Base-by-base conservation (phyloP, 2,888 invertebrate genomes). In the Sarcophaga variegata region DNA sequence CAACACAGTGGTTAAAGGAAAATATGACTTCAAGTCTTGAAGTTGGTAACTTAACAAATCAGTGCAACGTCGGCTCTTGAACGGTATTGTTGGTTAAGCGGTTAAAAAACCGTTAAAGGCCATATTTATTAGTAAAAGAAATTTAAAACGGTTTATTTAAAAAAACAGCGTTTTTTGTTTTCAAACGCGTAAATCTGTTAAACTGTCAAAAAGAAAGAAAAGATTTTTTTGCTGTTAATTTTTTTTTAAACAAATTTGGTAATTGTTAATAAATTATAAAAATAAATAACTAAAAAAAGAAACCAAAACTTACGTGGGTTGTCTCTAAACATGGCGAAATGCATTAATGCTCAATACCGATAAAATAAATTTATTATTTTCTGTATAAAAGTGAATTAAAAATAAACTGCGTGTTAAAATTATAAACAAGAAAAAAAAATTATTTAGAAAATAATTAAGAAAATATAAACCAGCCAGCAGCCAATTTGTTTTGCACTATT, bases 11-110 rank as follows among this genome's bases (percentile, higher is more conserved):
- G 78, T 67, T 77, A n/a, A 62, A 78, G 78, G 54, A 54, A 27
- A 27, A 45, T 62, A 79, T 86, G 85, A 82, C 89, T 89, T 86
- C 81, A 86, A 88, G 87, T 85, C 88, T 88, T 81, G 83, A 76
- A 83, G 90, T 91, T 91, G 91, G 90, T 88, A 89, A 89, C 89
- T 89, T 89, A 88, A 89, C 89, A 90, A 92, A 90, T 93, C 92
- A 93, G 93, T 93, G 92, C 92, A 93, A 91, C 92, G 92, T 91
- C 92, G 91, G 91, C 93, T 93, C 91, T 93, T 91, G 93, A 92
- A 92, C 91, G 91, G 92, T 92, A 92, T 92, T 91, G 93, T 92
- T 92, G 92, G 90, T 88, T 90, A 89, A 89, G 88, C 92, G 91
- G 90, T 78, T 78, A 11, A 67, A 74, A 20, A 66, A 59, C 63